Evolutionary conservation across 2,113 vertebrate genomes (phyloP), one percentile per base, ranked within the genome.

Genomic region (Alethe diademata): DNA sequence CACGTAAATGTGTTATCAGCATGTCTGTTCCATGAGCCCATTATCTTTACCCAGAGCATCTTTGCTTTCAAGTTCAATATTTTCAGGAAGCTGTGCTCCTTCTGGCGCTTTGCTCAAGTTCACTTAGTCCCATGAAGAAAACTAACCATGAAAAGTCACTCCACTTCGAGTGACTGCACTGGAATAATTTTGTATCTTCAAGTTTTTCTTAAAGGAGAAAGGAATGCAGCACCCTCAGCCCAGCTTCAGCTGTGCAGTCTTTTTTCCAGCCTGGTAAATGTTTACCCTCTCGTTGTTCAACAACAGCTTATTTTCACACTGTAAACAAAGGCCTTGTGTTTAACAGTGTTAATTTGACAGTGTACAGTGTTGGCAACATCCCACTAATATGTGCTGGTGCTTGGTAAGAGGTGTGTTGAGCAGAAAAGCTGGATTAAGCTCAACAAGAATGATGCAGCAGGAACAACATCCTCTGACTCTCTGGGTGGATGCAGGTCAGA

Each of bases 11-110:
- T 91, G 90, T 92, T 92, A 88, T 79, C 4, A 10, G 84, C 67
- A 80, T 97, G 95, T 95, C 93, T 95, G 28, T 74, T 95, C 48
- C 9, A 88, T 93, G 67, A 96, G 78, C 51, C 50, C 72, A 25
- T 67, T 88, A 48, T 75, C 74, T 93, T n/a, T 56, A 86, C 93
- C 76, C 72, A 35, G 65, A 94, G 73, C 91, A 67, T 95, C 85
- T 96, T 95, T 92, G 86, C 86, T 84, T 94, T 96, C 94, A 89
- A 88, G 78, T 90, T 54, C 61, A 92, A 95, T 95, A 81, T 95
- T 94, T 95, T 88, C 91, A 92, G 81, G 50, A 79, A 62, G 76
- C 74, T 43, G 8, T n/a, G 45, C 57, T 78, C 75, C 96, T 97
- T 86, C 94, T 85, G 93, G 96, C 93, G 1, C 50, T 95, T 94